Evolutionary conservation across 1,140 invertebrate species (phyloP).

Genomic region (Aphelenchoides fujianensis): DNA sequence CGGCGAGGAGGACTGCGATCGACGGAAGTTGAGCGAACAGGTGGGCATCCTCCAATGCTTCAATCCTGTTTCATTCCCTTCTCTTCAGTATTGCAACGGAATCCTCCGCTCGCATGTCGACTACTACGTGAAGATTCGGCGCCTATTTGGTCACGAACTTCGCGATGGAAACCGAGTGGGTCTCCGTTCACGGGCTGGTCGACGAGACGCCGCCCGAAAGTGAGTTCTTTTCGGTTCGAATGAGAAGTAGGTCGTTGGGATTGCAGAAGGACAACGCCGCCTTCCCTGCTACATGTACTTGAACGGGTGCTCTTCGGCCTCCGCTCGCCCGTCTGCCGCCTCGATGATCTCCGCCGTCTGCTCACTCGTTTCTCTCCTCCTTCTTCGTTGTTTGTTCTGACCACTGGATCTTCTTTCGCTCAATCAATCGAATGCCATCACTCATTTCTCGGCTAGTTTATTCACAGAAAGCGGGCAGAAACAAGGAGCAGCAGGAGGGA

Average conservation of each 20-base stretch:
- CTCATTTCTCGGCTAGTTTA: too few species aligned
- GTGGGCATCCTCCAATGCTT: constrained; percentile 33
- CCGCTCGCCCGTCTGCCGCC: background rate
- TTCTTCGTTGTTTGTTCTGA: background rate
- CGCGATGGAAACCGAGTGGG: constrained; percentile 61
- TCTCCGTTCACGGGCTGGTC: constrained; percentile 35
- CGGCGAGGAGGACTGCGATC: constrained; percentile 56
- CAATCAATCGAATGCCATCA: too few species aligned
- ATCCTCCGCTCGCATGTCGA: constrained; percentile 48
- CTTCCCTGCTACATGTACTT: constrained; percentile 60
- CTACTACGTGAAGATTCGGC: constrained; percentile 55
- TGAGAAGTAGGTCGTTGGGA: background rate
- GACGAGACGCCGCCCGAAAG: constrained; percentile 42
- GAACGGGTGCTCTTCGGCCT: constrained; percentile 48
- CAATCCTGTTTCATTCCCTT: background rate
- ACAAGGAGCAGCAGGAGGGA: too few species aligned
- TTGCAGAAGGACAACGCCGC: constrained; percentile 42
- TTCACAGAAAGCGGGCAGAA: too few species aligned
- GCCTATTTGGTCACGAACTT: constrained; percentile 55
- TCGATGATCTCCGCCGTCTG: background rate
- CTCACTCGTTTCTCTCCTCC: background rate
- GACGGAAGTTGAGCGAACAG: constrained; percentile 53
- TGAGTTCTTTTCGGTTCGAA: background rate
- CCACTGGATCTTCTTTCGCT: too few species aligned
- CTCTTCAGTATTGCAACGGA: constrained; percentile 56